Percentiles rank a stretch among this genome's conserved stretches.
Conservation (phyloP, 2,797 vertebrate genomes). For the Rhabdophis nuchalis region DNA sequence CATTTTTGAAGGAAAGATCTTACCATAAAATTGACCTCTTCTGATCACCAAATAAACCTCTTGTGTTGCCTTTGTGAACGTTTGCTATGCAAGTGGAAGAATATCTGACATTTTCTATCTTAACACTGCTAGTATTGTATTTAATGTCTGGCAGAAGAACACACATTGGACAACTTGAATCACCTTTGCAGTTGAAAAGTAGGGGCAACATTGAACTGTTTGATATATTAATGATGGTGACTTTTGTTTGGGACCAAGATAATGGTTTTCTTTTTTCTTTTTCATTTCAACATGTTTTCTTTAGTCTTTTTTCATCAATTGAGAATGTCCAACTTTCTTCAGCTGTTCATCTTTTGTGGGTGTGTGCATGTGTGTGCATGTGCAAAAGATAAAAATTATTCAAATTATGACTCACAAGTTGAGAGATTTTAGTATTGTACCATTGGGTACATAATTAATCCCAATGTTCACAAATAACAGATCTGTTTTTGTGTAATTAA, state of each 20-base stretch:
- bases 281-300: neutral
- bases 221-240: no score
- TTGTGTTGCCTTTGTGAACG: neutral
- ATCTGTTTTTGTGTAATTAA: neutral
- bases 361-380: neutral
- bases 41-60: neutral
- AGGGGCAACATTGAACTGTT: no score
- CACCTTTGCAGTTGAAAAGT: neutral
- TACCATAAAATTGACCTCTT: neutral
- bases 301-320: neutral
- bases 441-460: neutral
- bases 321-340: neutral
- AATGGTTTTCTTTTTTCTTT: neutral
- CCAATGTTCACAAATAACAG: neutral
- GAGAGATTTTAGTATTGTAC: neutral
- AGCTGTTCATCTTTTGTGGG: neutral
- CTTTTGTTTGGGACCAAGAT: neutral
- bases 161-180: neutral
- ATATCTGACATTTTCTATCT: neutral
- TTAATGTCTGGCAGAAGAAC: neutral
- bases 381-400: neutral
- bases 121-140: neutral
- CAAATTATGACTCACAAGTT: neutral
- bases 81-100: neutral
- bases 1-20: constrained; percentile 9